These are phyloP conservation scores for Trichonephila inaurata DNA, from an alignment of 1,140 invertebrate species.

Conservation along the genomic window DNA sequence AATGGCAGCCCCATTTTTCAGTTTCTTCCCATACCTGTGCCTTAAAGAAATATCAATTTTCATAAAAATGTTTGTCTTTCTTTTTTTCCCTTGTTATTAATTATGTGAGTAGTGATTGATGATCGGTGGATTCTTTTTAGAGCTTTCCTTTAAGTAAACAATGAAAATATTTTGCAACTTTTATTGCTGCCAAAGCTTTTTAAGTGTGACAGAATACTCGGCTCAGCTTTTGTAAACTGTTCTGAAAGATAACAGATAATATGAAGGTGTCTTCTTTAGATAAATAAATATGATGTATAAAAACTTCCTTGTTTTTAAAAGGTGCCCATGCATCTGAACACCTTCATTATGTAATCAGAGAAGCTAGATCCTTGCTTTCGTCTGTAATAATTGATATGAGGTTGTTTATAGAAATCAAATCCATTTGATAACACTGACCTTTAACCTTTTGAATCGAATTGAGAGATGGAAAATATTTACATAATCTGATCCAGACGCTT, in stretches of 20 bases:
- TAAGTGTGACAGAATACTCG: background rate
- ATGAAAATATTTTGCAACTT: background rate
- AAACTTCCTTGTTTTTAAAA: too few relatives aligned
- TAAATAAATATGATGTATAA: background rate
- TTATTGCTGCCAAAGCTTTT: background rate
- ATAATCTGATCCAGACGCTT: too few relatives aligned
- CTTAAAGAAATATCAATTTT: background rate
- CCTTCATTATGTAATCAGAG: too few relatives aligned
- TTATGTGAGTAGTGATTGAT: slow-evolving; percentile 5
- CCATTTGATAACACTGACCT: too few relatives aligned
- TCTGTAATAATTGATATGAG: too few relatives aligned
- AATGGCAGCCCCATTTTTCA: too few relatives aligned
- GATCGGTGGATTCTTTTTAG: background rate
- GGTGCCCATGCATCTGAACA: too few relatives aligned
- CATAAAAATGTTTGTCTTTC: background rate
- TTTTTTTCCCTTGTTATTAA: slow-evolving; percentile 10
- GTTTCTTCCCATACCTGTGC: background rate
- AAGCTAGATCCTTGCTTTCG: too few relatives aligned
- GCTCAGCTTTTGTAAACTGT: background rate
- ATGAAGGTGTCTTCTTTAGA: background rate
- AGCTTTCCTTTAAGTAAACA: background rate
- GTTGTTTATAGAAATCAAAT: too few relatives aligned
- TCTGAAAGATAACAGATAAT: background rate
- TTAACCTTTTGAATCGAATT: too few relatives aligned
- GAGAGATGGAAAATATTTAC: too few relatives aligned